Conservation (phyloP, 2,113 vertebrate genomes). For the Dermatemys mawii region DNA sequence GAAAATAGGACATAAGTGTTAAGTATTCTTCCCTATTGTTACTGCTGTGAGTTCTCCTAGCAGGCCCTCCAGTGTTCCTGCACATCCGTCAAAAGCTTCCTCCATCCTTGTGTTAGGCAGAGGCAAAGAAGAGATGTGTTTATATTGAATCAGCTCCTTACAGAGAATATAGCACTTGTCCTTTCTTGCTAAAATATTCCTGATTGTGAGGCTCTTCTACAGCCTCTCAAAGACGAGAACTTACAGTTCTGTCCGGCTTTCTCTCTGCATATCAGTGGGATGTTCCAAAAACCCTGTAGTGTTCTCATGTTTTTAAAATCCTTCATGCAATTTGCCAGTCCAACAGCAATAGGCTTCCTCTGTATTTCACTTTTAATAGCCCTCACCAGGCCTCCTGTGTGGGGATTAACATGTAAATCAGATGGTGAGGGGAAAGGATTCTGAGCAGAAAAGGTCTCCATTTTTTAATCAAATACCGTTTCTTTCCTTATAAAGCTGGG, state of each 20-base stretch:
- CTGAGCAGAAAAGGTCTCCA: neutral
- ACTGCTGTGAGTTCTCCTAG: neutral
- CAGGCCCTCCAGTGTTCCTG: neutral
- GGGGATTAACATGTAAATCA: neutral
- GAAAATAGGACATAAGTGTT: neutral
- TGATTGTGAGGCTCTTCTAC: too few relatives aligned
- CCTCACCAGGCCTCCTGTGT: too few relatives aligned
- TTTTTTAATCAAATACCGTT: neutral
- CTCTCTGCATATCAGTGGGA: neutral
- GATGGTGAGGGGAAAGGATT: neutral
- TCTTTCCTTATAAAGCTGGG: neutral
- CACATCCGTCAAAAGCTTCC: neutral
- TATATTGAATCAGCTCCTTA: neutral
- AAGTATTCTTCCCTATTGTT: neutral
- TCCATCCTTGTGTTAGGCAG: neutral
- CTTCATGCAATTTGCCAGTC: neutral
- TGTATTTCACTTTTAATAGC: neutral
- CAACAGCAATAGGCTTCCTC: neutral
- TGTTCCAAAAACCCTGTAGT: neutral
- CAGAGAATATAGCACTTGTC: neutral
- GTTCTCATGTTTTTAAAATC: neutral
- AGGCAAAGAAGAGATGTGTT: rapidly evolving
- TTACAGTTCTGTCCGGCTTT: neutral
- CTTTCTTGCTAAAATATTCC: neutral
- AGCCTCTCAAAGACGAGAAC: neutral